These are phyloP conservation scores for Uloborus diversus DNA, from an alignment of 1,140 invertebrate genomes.

Conservation along the genomic window DNA sequence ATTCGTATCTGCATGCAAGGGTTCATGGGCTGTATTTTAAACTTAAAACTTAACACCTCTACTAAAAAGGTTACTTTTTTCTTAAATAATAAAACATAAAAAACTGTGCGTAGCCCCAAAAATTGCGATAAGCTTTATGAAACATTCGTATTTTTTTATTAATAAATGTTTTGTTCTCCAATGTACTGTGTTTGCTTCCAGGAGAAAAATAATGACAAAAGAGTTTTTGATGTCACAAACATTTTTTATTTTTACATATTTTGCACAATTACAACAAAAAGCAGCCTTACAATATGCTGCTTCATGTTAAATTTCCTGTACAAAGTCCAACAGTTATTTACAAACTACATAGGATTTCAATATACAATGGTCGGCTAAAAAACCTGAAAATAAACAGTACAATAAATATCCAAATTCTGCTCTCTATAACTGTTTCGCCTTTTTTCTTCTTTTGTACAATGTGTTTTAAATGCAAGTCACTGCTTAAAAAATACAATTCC, in stretches of 20 bases:
- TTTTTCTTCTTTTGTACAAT: neutral
- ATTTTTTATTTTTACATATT: constrained; percentile 42
- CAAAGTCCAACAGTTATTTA: constrained; percentile 54
- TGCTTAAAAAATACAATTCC: too few species aligned
- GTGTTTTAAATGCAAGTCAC: neutral
- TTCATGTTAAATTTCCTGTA: constrained; percentile 52
- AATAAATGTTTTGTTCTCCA: too few species aligned
- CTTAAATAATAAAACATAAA: too few species aligned
- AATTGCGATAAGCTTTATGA: too few species aligned
- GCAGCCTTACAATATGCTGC: constrained; percentile 22
- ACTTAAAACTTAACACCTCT: too few species aligned
- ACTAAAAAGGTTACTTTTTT: too few species aligned
- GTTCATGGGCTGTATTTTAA: too few species aligned
- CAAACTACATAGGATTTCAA: constrained; percentile 45
- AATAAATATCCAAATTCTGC: neutral
- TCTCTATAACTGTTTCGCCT: neutral
- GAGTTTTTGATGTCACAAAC: constrained; percentile 36
- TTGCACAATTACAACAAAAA: constrained; percentile 36
- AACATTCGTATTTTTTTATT: too few species aligned
- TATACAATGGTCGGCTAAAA: constrained; percentile 6
- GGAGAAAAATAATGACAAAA: too few species aligned
- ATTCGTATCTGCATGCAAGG: too few species aligned
- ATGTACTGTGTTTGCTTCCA: too few species aligned
- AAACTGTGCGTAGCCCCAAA: too few species aligned
- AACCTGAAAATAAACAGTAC: neutral